A percentile compares a stretch with the other conserved stretches of the same genome.
Conservation (phyloP, 2,797 vertebrate species). For the Pipistrellus kuhlii region DNA sequence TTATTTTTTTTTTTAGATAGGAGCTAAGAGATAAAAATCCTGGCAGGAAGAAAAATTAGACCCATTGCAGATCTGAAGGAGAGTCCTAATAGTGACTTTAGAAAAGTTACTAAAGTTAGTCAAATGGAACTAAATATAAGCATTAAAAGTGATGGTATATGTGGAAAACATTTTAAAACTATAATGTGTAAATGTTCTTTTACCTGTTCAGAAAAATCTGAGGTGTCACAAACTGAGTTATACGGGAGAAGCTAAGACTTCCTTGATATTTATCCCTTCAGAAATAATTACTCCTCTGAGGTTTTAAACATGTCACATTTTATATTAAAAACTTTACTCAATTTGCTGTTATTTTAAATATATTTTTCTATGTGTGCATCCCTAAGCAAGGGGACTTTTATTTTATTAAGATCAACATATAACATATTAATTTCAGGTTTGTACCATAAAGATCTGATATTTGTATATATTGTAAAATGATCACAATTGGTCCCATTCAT, state of each 20-base stretch:
- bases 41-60: constrained; percentile 25
- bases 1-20: not conserved
- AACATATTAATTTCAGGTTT: not conserved
- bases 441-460: not conserved
- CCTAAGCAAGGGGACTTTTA: not conserved
- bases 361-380: not conserved
- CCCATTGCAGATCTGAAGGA: not conserved
- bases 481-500: not conserved
- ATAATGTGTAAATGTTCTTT: not conserved
- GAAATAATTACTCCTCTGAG: not conserved
- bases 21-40: constrained; percentile 24
- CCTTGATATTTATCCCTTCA: not conserved
- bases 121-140: not conserved
- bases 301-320: not conserved
- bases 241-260: not conserved
- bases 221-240: constrained; percentile 26
- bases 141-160: constrained; percentile 1
- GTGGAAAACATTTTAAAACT: not conserved
- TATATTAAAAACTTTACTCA: not conserved
- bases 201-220: constrained; percentile 10
- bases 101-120: constrained; percentile 24
- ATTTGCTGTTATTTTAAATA: constrained; percentile 13
- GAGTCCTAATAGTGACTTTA: not conserved
- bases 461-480: not conserved
- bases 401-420: not conserved